Evolutionary conservation across 2,113 vertebrate genomes (phyloP), one percentile per base, ranked within the genome.

Genomic region (Caranx melampygus): DNA sequence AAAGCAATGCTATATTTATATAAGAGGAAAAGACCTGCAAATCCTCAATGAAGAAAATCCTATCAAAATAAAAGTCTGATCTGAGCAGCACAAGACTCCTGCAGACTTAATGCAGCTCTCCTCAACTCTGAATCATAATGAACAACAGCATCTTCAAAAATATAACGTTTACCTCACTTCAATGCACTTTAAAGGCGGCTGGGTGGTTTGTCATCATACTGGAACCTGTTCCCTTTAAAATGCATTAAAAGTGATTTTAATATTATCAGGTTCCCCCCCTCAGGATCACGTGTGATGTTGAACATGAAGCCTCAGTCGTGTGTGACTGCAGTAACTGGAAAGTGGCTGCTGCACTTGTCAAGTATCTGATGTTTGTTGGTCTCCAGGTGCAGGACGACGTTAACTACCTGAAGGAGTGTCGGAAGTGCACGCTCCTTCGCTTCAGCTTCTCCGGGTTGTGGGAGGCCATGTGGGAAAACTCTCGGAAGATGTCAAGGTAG

Each of bases 391-490:
- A 1, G 9, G 33, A 5, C 0, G 4, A 21, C 26, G 26, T 26
- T 26, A 26, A 78, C 90, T 96, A 96, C 90, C 95, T 93, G 94
- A 95, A 95, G 74, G 96, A 96, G 86, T 95, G 96, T 7, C 94
- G 91, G 92, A 96, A 96, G 80, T 96, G 95, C 12, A 96, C 89
- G 47, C 96, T 97, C 78, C 96, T 94, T 3, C 96, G 84, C 33
- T 95, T 96, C 82, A 97, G 93, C 78, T 96, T 96, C 77, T 97
- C 96, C 0, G 96, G 96, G 81, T 96, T 95, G 91, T 97, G 95
- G 0, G 96, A 97, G 0, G 96, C 96, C 96, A 97, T 96, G 92
- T 97, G 96, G 40, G 96, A 97, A 88, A 97, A 97, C 47, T 97
- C 96, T 21, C 96, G 66, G 92, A 97, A 96, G 94, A 97, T 97